A percentile compares a stretch with the other conserved stretches of the same genome.
Conservation (phyloP, 2,888 invertebrate species). For the Himalopsyche japonica region DNA sequence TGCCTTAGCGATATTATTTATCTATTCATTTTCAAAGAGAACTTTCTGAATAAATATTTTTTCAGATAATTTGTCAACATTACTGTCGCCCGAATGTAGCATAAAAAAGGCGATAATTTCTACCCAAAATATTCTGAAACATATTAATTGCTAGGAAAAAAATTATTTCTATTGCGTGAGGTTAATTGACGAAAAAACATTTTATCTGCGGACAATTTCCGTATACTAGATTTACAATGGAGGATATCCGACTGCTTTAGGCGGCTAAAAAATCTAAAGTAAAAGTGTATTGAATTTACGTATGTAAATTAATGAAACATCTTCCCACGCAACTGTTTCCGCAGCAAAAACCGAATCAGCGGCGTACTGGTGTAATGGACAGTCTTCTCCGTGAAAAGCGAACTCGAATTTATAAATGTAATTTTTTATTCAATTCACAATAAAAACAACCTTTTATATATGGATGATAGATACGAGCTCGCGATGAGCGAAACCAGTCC, state of each 20-base stretch:
- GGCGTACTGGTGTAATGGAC: not conserved
- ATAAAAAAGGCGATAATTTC: not conserved
- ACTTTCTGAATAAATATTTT: too few species aligned
- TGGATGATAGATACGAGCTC: too few species aligned
- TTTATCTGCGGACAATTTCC: not conserved
- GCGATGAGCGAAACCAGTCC: too few species aligned
- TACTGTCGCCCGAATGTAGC: not conserved
- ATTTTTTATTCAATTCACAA: too few species aligned
- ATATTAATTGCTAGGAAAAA: not conserved
- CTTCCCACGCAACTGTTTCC: not conserved
- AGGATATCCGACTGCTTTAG: not conserved
- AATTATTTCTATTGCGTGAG: not conserved
- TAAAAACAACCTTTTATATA: too few species aligned
- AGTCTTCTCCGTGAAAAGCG: too few species aligned
- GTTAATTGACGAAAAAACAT: not conserved
- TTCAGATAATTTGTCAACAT: too few species aligned
- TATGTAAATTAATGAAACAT: not conserved
- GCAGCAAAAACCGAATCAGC: not conserved
- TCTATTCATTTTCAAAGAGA: too few species aligned
- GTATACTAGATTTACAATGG: not conserved
- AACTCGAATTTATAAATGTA: too few species aligned
- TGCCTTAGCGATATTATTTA: too few species aligned
- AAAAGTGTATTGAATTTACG: not conserved
- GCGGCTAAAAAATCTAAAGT: not conserved
- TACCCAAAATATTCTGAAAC: not conserved